These are phyloP conservation scores for Crotalus horridus DNA, from an alignment of 2,113 vertebrate genomes.

Conservation along the genomic window DNA sequence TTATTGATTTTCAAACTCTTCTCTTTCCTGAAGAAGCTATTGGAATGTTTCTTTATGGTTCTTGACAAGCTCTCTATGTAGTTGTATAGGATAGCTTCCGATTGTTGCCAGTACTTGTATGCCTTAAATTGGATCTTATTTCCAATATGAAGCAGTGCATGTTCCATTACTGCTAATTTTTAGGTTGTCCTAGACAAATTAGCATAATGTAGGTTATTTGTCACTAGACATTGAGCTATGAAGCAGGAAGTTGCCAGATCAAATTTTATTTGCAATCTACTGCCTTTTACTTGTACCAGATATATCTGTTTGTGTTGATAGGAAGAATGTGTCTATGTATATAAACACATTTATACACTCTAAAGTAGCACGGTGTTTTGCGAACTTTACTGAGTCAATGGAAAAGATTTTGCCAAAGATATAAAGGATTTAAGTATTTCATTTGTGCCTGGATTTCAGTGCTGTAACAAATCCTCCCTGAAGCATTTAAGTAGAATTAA, in stretches of 20 bases:
- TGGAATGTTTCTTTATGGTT: neutral
- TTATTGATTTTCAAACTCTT: neutral
- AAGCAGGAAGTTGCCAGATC: neutral
- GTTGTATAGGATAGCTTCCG: neutral
- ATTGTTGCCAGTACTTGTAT: neutral
- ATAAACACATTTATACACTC: neutral
- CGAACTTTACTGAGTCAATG: neutral
- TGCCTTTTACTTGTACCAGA: neutral
- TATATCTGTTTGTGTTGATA: neutral
- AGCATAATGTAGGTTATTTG: neutral
- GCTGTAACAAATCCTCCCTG: neutral
- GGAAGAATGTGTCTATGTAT: neutral
- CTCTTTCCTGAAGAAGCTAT: neutral
- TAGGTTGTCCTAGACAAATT: neutral
- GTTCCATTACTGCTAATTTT: neutral
- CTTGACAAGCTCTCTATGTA: neutral
- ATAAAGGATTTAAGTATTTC: neutral
- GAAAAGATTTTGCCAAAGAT: constrained; percentile 4
- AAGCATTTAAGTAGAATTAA: constrained; percentile 50
- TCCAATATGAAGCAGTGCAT: neutral
- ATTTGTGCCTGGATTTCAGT: constrained; percentile 17
- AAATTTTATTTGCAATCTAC: neutral
- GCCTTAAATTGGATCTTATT: neutral
- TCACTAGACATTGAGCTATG: neutral
- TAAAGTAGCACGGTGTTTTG: neutral